Evolutionary conservation across 1,140 invertebrate species (phyloP), one percentile per base, ranked within the genome.

Genomic region (Scaptomyza montana): DNA sequence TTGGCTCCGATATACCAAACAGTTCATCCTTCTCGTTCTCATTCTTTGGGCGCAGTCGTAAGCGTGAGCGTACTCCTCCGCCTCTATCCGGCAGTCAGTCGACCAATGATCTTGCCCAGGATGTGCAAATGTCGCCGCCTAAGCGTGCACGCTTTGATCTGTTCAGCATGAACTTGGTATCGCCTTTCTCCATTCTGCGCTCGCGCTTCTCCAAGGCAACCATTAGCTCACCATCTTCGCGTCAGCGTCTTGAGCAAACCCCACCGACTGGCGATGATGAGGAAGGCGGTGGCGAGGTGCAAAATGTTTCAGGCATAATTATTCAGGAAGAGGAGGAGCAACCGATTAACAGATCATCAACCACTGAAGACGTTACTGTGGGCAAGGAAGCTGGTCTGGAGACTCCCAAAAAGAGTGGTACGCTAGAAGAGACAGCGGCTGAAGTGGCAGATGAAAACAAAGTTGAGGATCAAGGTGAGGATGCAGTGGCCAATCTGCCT

Each of bases 21-120:
- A 90, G 63, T 47, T 92, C 80, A 0, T 89, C 89, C 3, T 90
- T 90, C 10, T 91, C 90, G 3, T 91, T 91, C 66, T 90, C 86
- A 5, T 86, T 89, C 71, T 85, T 82, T 41, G 77, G 77, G 0
- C 84, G 81, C 6, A 78, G 84, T 7, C 90, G 87, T 5, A 91
- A 91, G 28, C 87, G 90, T 9, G 85, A 90, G 10, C 87, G 87
- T 16, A 89, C 90, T 19, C 90, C 90, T 0, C 77, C 61, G 36
- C 47, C 57, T 7, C 55, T 89, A 12, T 47, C 66, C 3, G 75
- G 71, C 25, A 82, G 80, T 5, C 80, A 79, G 72, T 89, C 90
- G 28, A 56, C 78, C 33, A 91, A 64, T 28, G 84, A 90, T 51
- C 25, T 91, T 21, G 78, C 74, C 25, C 82, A 66, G 30, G 90